Conservation (phyloP, 2,797 vertebrate species). For the Oryzias sinensis region DNA sequence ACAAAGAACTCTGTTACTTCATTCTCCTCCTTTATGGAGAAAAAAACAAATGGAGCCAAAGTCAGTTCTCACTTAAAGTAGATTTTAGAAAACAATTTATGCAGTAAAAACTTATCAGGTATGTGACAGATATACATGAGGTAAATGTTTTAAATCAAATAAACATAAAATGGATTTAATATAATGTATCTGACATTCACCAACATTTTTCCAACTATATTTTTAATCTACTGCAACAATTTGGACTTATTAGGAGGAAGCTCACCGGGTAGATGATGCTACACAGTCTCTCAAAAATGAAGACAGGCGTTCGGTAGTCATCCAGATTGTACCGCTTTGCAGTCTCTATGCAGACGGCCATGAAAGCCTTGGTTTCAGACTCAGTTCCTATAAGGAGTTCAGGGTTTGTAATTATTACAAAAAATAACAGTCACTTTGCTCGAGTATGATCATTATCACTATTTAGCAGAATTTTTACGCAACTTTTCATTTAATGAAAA, state of each 20-base stretch:
- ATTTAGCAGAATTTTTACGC: background rate
- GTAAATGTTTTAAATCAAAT: too few species aligned
- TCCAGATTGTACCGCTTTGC: slow-evolving; percentile 97
- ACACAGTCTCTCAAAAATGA: slow-evolving; percentile 98
- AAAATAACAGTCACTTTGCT: background rate
- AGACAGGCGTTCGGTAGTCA: slow-evolving; percentile 96
- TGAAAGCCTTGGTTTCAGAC: slow-evolving; percentile 98
- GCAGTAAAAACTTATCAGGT: too few species aligned
- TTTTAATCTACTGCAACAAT: too few species aligned
- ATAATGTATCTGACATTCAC: background rate
- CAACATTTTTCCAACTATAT: background rate
- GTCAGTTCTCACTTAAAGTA: background rate
- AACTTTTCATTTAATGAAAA: background rate
- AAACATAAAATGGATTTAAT: too few species aligned
- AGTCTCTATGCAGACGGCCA: slow-evolving; percentile 98
- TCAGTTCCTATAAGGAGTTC: slow-evolving; percentile 86
- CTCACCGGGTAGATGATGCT: slow-evolving; percentile 99
- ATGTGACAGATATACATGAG: too few species aligned
- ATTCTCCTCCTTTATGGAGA: slow-evolving; percentile 89
- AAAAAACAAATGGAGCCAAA: background rate
- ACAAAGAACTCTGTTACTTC: slow-evolving; percentile 99
- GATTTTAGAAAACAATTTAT: background rate
- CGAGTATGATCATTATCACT: background rate
- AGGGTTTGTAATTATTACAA: background rate
- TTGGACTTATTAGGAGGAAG: slow-evolving; percentile 6